phyloP scores from a whole-genome alignment of 2,888 invertebrate genomes.

The Sclerodermus sp. region DNA sequence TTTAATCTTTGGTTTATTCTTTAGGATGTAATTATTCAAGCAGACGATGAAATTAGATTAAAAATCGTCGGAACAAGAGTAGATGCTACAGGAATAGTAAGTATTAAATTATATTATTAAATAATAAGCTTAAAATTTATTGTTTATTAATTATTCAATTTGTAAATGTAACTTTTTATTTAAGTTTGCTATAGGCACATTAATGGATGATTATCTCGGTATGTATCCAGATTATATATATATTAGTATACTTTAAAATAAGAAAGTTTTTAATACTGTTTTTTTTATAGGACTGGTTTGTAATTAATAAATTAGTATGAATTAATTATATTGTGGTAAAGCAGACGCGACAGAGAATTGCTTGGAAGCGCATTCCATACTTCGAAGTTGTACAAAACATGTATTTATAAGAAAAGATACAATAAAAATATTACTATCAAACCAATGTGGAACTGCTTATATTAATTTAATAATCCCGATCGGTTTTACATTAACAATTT shows the following conservation, averaged over 20 bases:
- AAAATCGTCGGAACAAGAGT: slow-evolving; percentile 99
- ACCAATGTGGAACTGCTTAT: too few relatives aligned
- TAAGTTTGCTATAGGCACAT: slow-evolving; percentile 97
- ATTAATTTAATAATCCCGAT: too few relatives aligned
- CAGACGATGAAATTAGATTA: slow-evolving; percentile 94
- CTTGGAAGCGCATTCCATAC: too few relatives aligned
- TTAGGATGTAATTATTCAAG: slow-evolving; percentile 90
- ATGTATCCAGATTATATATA: slow-evolving; percentile 51
- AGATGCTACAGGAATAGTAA: slow-evolving; percentile 97
- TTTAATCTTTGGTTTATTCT: slow-evolving; percentile 18
- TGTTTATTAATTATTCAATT: slow-evolving; percentile 14
- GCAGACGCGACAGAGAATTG: too few relatives aligned
- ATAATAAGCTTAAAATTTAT: slow-evolving; percentile 5
- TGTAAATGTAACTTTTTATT: too few relatives aligned
- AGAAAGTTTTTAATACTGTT: neutral
- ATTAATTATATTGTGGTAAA: too few relatives aligned
- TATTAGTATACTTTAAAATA: neutral
- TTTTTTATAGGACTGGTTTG: slow-evolving; percentile 40
- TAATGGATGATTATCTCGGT: slow-evolving; percentile 99
- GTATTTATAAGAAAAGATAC: too few relatives aligned
- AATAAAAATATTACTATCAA: too few relatives aligned
- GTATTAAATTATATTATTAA: slow-evolving; percentile 50
- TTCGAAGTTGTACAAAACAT: too few relatives aligned
- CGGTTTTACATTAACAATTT: too few relatives aligned
- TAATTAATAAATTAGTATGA: slow-evolving; percentile 24